Conservation (phyloP, 2,113 vertebrate genomes). For the Melozone crissalis region DNA sequence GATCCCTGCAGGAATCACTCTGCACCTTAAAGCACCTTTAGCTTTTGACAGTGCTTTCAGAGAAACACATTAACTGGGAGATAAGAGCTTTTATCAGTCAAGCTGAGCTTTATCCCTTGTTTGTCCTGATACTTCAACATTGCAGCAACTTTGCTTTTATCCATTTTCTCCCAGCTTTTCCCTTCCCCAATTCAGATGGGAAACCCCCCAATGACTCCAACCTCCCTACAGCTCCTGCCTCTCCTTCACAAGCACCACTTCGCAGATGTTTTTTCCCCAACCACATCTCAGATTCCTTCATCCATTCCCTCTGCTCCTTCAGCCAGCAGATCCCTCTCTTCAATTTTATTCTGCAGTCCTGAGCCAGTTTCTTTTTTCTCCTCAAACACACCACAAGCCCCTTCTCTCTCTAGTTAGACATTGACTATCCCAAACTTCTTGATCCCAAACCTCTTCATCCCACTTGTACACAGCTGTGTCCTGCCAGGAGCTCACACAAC, state of each 20-base stretch:
- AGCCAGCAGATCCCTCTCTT: background rate
- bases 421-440: background rate
- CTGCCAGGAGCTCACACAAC: background rate
- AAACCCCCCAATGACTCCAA: accelerated
- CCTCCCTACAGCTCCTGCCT: background rate
- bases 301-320: background rate
- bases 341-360: background rate
- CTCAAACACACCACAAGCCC: background rate
- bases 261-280: background rate
- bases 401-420: background rate
- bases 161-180: background rate
- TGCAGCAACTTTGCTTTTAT: background rate
- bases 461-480: background rate
- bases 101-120: background rate
- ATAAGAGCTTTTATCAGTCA: background rate
- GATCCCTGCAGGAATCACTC: background rate
- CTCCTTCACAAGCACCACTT: background rate
- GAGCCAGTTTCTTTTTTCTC: background rate
- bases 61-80: background rate
- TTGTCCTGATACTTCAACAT: background rate
- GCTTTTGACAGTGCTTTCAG: background rate
- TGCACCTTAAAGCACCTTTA: background rate
- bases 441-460: background rate
- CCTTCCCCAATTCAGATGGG: background rate
- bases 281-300: background rate